Evolutionary conservation across 2,113 vertebrate species (phyloP), one percentile per base, ranked within the genome.

Genomic region (Campylomormyrus tamandua): DNA sequence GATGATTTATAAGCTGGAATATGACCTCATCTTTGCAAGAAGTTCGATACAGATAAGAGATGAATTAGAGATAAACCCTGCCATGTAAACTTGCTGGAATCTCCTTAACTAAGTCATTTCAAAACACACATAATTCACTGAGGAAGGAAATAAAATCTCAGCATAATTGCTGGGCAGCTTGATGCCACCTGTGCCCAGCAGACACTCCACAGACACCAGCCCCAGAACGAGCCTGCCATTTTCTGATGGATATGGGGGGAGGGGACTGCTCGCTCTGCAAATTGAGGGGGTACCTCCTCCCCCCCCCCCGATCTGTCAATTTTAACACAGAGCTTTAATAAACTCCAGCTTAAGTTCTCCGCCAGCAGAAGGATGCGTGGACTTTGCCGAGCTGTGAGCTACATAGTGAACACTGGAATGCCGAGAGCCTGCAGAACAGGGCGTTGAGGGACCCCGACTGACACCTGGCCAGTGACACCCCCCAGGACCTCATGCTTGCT

Each of bases 371-470:
- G 24, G 62, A 66, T 27, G n/a, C 3, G n/a, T 17, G 31, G 31
- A 9, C 27, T 74, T 35, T 21, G 83, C 74, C 2, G 83, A 91
- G 91, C 92, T 92, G 53, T 24, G 56, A 24, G 56, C 21, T 58
- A 8, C 21, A 7, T 21, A 24, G 56, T 2, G 21, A 58, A 24
- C 21, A 21, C 19, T 3, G 8, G 58, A 62, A 62, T n/a, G 58
- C 24, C 7, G 58, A 62, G 58, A 27, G 58, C 58, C 58, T 62
- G 24, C 0, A 62, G 3, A n/a, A 62, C 6, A 10, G 58, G 58
- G 58, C 24, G 58, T 62, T n/a, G 24, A 62, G 58, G 21, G 24
- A 27, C 0, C 58, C 58, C 21, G 53, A 58, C 21, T 90, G 89
- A 88, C 90, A 90, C 86, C 42, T 19, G 39, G 42, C 83, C 83